Conservation (phyloP, 1,140 invertebrate species). For the Drosophila nikananu region DNA sequence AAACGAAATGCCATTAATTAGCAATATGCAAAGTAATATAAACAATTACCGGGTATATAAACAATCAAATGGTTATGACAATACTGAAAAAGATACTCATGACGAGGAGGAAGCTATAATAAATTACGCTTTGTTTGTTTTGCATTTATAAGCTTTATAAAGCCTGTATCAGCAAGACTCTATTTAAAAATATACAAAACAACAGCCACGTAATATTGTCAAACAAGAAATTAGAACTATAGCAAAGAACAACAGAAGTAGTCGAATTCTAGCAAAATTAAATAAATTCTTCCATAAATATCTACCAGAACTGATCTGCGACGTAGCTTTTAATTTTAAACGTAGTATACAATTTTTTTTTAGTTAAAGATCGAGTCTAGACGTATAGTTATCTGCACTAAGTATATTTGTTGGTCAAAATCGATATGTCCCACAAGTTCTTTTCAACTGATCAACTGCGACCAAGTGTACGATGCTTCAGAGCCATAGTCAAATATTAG, state of each 20-base stretch:
- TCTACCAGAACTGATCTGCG: background rate
- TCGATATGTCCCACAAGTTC: too few relatives aligned
- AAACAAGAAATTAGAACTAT: too few relatives aligned
- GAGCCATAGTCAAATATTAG: slow-evolving; percentile 13
- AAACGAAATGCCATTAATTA: slow-evolving; percentile 55
- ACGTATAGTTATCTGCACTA: background rate
- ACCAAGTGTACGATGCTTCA: background rate
- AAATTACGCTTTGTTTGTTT: slow-evolving; percentile 8
- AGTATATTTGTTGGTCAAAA: background rate
- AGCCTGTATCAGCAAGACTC: background rate
- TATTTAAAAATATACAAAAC: background rate
- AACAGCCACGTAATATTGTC: too few relatives aligned
- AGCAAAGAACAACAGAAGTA: too few relatives aligned
- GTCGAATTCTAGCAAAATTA: background rate
- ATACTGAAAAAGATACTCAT: slow-evolving; percentile 1
- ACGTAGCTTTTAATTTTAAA: background rate
- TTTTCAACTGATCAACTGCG: background rate
- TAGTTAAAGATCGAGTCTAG: background rate
- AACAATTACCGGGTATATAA: slow-evolving; percentile 35
- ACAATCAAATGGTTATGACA: slow-evolving; percentile 12
- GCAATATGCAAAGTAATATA: slow-evolving; percentile 50
- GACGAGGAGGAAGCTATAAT: background rate
- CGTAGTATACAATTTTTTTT: too few relatives aligned
- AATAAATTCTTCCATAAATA: background rate
- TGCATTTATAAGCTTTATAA: background rate